Evolutionary conservation across 2,797 vertebrate genomes (phyloP), one percentile per base, ranked within the genome.

Genomic region (Typhlichthys eigenmanni): DNA sequence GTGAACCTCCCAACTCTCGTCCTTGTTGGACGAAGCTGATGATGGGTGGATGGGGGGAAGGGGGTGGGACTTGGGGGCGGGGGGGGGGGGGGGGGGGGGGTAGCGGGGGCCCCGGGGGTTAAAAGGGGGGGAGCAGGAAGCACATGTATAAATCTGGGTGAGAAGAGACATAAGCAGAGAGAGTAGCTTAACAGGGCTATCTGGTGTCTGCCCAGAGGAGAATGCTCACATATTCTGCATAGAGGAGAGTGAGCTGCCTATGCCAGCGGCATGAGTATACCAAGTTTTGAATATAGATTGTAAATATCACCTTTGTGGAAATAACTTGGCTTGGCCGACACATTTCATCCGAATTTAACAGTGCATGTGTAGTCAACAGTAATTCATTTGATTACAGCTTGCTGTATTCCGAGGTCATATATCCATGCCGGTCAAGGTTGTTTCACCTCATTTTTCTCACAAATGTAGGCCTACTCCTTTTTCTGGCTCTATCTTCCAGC

Each of bases 61-160:
- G n/a, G 17, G 47, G 58, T 19, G 55, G 46, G 19, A 4, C 38
- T 55, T 76, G 78, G 64, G 76, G 78, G 69, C 71, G 72, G 71
- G 16, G 16, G 16, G 16, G 1, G 71, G 61, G 55, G 29, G 46
- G 55, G 74, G 76, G 62, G 71, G 61, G 55, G 66, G 74, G 75
- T 4, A 9, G 46, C 79, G 74, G 19, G 78, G 78, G 70, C 67
- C 2, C 67, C 56, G 78, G 83, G 78, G 85, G 85, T 75, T 79
- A 67, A 49, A 68, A 74, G 86, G 81, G 82, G 78, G 85, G 84
- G 81, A 80, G 79, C 87, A 87, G 85, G 89, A 90, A 89, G 82
- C 80, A 78, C 68, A 64, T 81, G 81, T 77, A 75, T 80, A 83
- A 87, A 87, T 83, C 75, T 67, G 71, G 85, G 69, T 34, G 62